Conservation (phyloP, 2,888 invertebrate genomes). For the Tetrapedia diversipes region DNA sequence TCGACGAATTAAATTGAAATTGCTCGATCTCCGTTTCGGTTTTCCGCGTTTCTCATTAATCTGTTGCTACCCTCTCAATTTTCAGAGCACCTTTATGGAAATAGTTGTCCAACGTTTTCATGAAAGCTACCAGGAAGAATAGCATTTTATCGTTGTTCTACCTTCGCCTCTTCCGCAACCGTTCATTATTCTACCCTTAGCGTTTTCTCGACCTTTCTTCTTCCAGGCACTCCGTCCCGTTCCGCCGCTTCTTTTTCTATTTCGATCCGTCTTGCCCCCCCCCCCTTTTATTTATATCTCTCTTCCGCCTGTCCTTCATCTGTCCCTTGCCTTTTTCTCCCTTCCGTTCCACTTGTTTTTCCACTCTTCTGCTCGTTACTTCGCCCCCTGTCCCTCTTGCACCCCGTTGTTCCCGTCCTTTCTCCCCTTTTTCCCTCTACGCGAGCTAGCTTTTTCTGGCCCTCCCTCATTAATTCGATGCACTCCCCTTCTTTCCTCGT, state of each 20-base stretch:
- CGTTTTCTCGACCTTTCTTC: not conserved
- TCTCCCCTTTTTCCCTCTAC: not conserved
- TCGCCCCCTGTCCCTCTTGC: not conserved
- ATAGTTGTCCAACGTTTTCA: too few species aligned
- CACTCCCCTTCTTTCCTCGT: not conserved
- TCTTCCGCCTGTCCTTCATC: slow-evolving; percentile 14
- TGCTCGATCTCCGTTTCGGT: too few species aligned
- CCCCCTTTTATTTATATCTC: slow-evolving; percentile 24
- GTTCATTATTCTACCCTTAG: not conserved
- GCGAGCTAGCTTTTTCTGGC: slow-evolving; percentile 4
- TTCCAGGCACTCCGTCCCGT: not conserved
- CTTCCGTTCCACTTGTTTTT: slow-evolving; percentile 21
- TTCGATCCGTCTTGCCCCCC: slow-evolving; percentile 25
- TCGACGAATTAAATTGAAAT: too few species aligned
- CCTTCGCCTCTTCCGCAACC: not conserved
- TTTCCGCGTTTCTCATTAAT: too few species aligned
- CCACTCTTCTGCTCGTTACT: slow-evolving; percentile 18
- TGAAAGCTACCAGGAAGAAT: too few species aligned
- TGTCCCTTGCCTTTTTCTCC: slow-evolving; percentile 2
- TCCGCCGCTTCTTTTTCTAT: slow-evolving; percentile 6
- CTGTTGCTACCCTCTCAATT: too few species aligned
- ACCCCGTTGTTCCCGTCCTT: not conserved
- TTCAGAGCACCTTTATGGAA: too few species aligned
- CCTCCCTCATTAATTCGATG: slow-evolving; percentile 20
- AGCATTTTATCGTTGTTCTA: too few species aligned